Evolutionary conservation across 2,797 vertebrate genomes (phyloP).

Genomic region (Glossophaga mutica): DNA sequence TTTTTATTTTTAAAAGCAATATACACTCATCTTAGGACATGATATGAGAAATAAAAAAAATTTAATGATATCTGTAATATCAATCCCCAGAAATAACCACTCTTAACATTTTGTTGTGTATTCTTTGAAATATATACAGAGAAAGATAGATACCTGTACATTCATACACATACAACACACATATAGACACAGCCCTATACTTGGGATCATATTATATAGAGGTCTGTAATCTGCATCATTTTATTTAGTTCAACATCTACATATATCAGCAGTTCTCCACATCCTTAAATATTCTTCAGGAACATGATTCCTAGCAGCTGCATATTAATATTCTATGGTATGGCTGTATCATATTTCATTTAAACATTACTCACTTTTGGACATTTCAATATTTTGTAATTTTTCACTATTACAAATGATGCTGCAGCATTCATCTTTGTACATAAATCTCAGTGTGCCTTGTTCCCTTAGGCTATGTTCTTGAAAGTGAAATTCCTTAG

Average conservation of each 20-base stretch:
- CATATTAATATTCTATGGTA: conserved; percentile 42
- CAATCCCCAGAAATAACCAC: not conserved
- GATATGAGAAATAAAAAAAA: not conserved
- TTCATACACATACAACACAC: not conserved
- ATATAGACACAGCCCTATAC: too few relatives aligned
- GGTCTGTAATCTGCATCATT: not conserved
- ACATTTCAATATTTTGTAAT: conserved; percentile 42
- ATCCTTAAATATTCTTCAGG: not conserved
- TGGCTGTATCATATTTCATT: conserved; percentile 54
- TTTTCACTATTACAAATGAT: conserved; percentile 64
- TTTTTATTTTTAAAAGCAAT: conserved; percentile 25
- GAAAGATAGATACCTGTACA: not conserved
- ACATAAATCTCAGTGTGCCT: conserved; percentile 52
- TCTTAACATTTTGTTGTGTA: not conserved
- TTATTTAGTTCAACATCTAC: not conserved
- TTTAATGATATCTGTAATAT: not conserved
- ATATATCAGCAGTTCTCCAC: not conserved
- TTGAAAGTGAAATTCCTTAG: conserved; percentile 49
- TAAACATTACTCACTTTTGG: conserved; percentile 35
- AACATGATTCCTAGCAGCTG: conserved; percentile 17
- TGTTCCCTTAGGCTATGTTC: conserved; percentile 13
- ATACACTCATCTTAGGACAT: not conserved
- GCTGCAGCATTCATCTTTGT: conserved; percentile 9
- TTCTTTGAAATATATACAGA: not conserved
- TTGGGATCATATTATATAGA: not conserved